Percentiles rank a stretch among this genome's conserved stretches.
Evolutionary conservation across 2,797 vertebrate genomes (phyloP).

Genomic region (Salarias fasciatus): DNA sequence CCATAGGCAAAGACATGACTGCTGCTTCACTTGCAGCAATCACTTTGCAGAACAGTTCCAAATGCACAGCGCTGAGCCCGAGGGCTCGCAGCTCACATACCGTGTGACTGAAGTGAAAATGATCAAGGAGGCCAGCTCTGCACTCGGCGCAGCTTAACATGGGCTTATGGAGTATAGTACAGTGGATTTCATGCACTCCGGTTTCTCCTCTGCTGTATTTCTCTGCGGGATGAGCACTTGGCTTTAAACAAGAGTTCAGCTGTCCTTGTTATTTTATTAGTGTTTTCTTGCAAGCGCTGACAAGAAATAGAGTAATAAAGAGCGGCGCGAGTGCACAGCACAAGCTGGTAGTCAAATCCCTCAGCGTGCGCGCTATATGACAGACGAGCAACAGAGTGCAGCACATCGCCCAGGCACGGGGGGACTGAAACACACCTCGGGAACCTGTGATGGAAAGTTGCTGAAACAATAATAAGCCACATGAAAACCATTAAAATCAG

Average conservation of each 20-base stretch:
- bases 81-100: slow-evolving; percentile 51
- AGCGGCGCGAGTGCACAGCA: slow-evolving; percentile 61
- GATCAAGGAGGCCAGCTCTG: slow-evolving; percentile 48
- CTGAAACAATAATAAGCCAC: slow-evolving; percentile 39
- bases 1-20: slow-evolving; percentile 45
- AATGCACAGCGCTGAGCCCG: slow-evolving; percentile 50
- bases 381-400: slow-evolving; percentile 30
- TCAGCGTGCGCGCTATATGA: slow-evolving; percentile 4
- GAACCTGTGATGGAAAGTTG: slow-evolving; percentile 47
- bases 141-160: slow-evolving; percentile 27
- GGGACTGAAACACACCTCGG: slow-evolving; percentile 31
- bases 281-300: slow-evolving; percentile 34
- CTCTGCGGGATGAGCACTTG: slow-evolving; percentile 22
- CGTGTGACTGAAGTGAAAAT: slow-evolving; percentile 52
- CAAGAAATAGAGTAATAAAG: slow-evolving; percentile 59
- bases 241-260: slow-evolving; percentile 31
- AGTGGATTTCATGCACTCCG: slow-evolving; percentile 20
- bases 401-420: slow-evolving; percentile 49
- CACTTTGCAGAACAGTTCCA: slow-evolving; percentile 49
- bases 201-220: slow-evolving; percentile 25
- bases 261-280: slow-evolving; percentile 47
- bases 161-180: slow-evolving; percentile 24
- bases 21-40: slow-evolving; percentile 47
- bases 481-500: slow-evolving; percentile 29
- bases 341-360: slow-evolving; percentile 39